Base-by-base conservation (phyloP, 1,140 invertebrate species). In the Neodiprion pinetum region DNA sequence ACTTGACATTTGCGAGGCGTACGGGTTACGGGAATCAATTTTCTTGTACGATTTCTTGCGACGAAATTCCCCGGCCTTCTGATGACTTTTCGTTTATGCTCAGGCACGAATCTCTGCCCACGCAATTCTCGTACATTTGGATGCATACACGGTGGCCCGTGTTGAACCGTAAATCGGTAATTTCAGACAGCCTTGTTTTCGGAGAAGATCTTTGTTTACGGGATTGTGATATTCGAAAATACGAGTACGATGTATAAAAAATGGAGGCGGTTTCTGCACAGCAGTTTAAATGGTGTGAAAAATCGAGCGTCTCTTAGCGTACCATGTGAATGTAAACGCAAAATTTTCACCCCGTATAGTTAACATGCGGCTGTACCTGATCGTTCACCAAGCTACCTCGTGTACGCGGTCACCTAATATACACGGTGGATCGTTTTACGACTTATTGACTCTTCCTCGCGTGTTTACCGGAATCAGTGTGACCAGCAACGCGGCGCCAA, bases 391-490 rank as follows among this genome's bases (percentile, higher is more conserved):
- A 5, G 2, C 28, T 40, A 40, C 28, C 28, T 40, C 28, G 28
- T 40, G 28, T 61, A 61, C 53, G 53, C n/a, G n/a, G 53, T 12
- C 53, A 61, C 53, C 53, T 61, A 40, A 40, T 61, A 61, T 61
- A 61, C 53, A 14, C 53, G 53, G 53, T 61, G 53, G 53, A 61
- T 14, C 53, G 53, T 61, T 61, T 61, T 61, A 61, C 53, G 53
- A 61, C 53, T 61, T 61, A 61, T 61, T 61, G 53, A 61, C 53
- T 61, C 53, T 61, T 61, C 53, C 53, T 17, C 4, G 53, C 53
- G 53, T 61, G 53, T 61, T 61, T 61, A 61, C 53, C 53, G 53
- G 53, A 61, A 17, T 61, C 53, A 17, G 53, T 61, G 53, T 61
- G 53, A 61, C 53, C 53, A 17, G 53, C 53, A 12, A 61, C 53